Evolutionary conservation across 2,888 invertebrate genomes (phyloP), one percentile per base, ranked within the genome.

Genomic region (Reticulitermes lucifugus): DNA sequence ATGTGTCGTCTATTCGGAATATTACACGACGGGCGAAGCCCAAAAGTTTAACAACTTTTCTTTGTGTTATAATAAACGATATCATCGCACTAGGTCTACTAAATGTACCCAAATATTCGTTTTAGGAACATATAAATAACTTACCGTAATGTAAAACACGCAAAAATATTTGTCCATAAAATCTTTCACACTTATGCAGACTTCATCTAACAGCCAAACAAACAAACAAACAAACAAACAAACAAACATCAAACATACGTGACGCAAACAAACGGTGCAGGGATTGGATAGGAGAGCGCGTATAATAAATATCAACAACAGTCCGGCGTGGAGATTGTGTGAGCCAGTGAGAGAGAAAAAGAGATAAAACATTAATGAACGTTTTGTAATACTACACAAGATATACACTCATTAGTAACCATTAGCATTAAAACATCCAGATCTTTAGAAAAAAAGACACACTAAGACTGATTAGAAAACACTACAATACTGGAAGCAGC

Each of bases 281-380:
- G 65, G 65, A 65, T n/a, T n/a, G 18, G 73, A 41, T 21, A 73
- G 73, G 73, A 73, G 73, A 73, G 73, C 73, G 73, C 73, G 25
- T 65, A 65, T 65, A 73, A 41, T 73, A 73, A 73, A 73, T 41
- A 29, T 73, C 21, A 29, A 41, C 21, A 41, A 35, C 29, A 35
- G 29, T 73, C 73, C 73, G 41, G 41, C 41, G 22, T 73, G 35
- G 21, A 73, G 73, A 14, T 65, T 65, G 65, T 12, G 65, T 65
- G 65, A 73, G 73, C n/a, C 70, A 29, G 70, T 70, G 25, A n/a
- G 25, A 70, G 70, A 70, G 70, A 70, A 35, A 71, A 35, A 65
- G 65, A 65, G n/a, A 65, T 65, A 25, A 65, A 25, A 1, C 65
- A 65, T 65, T 65, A 65, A 65, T 65, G n/a, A 55, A n/a, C 12